phyloP scores from a whole-genome alignment of 2,113 vertebrate genomes.

The Brachyhypopomus gauderio region DNA sequence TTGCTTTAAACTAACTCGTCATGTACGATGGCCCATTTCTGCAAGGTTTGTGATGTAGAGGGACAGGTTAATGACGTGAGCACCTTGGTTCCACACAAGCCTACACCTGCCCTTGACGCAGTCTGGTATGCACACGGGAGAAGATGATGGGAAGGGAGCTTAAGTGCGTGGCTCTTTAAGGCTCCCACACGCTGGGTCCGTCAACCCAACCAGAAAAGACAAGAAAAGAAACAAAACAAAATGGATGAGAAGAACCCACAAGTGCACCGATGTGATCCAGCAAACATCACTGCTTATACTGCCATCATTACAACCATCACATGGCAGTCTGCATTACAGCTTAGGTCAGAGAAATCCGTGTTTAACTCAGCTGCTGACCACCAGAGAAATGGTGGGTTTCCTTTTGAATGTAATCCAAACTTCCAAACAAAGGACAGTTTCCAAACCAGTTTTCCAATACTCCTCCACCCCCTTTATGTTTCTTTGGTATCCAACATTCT shows the following conservation, averaged over 20 bases:
- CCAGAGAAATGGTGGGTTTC: background rate
- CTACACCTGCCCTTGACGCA: background rate
- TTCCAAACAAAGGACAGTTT: background rate
- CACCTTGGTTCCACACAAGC: conserved; percentile 1
- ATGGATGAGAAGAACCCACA: too few species aligned
- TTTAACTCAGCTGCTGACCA: background rate
- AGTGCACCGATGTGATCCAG: too few species aligned
- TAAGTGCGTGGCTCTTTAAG: background rate
- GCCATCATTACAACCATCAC: too few species aligned
- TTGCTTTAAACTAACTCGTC: background rate
- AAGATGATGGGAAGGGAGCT: background rate
- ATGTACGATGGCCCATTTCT: too few species aligned
- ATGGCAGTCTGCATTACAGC: too few species aligned
- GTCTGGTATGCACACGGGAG: background rate
- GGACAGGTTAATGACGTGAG: background rate
- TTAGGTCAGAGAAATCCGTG: background rate
- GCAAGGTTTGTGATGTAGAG: background rate
- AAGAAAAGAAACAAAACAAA: too few species aligned
- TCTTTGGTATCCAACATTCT: too few species aligned
- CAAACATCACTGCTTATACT: too few species aligned
- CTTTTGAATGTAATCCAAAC: background rate
- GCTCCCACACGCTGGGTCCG: too few species aligned
- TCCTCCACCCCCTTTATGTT: background rate
- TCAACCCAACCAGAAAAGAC: too few species aligned
- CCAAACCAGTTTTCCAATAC: background rate